These are phyloP conservation scores for Eriosoma lanigerum DNA, from an alignment of 1,140 invertebrate genomes.

Conservation along the genomic window DNA sequence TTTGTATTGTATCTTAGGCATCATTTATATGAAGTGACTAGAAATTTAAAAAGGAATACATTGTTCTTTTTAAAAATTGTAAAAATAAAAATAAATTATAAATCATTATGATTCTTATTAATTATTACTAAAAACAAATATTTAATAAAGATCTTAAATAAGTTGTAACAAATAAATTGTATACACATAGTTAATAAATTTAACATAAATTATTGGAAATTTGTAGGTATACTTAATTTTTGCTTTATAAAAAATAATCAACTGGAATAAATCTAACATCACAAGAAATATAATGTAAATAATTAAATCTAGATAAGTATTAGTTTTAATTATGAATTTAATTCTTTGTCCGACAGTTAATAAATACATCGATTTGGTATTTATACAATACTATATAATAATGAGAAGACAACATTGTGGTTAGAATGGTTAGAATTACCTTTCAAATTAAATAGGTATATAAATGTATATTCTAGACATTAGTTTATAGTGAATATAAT, in stretches of 20 bases:
- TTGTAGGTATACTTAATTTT: background rate
- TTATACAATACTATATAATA: background rate
- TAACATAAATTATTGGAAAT: background rate
- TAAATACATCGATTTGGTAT: background rate
- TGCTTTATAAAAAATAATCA: background rate
- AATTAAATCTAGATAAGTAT: background rate
- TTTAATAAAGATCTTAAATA: background rate
- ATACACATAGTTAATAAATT: background rate
- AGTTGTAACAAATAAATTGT: background rate
- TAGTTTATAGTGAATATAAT: background rate
- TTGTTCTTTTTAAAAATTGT: slow-evolving; percentile 13
- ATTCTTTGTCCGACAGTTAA: background rate
- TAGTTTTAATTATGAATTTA: slow-evolving; percentile 5
- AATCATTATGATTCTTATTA: slow-evolving; percentile 1
- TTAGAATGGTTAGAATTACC: slow-evolving; percentile 5
- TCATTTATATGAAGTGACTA: slow-evolving; percentile 43
- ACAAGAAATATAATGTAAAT: slow-evolving; percentile 6
- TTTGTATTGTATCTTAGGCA: slow-evolving; percentile 32
- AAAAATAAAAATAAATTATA: slow-evolving; percentile 7
- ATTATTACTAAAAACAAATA: background rate
- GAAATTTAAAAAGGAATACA: slow-evolving; percentile 30
- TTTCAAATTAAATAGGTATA: background rate
- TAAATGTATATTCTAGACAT: background rate
- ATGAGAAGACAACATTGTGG: slow-evolving; percentile 2
- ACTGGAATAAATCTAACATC: background rate